Base-by-base conservation (phyloP, 2,113 vertebrate genomes). In the Acinonyx jubatus region DNA sequence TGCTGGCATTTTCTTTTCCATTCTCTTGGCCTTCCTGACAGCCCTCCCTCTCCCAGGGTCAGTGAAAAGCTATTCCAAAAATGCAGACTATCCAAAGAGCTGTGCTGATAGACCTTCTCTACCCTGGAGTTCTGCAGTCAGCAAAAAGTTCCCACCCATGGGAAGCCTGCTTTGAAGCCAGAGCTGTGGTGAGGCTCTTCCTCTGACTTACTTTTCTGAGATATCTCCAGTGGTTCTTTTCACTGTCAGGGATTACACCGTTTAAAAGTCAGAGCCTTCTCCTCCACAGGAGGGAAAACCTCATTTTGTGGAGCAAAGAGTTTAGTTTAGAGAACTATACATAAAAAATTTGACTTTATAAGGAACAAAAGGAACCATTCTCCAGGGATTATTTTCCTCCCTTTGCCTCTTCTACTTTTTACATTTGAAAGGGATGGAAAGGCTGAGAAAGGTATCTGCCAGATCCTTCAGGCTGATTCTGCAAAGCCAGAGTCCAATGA, bases 151-250 rank as follows among this genome's bases (percentile, higher is more conserved):
- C 16, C 23, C 10, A 13, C 19, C 21, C 25, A 9, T 1, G 5
- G 61, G n/a, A 29, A 48, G 21, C 1, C 33, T 36, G 15, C 29
- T 86, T 90, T 41, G 66, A 41, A 0, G 84, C 0, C 8, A n/a
- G 86, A 55, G 55, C 48, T 38, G 4, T 74, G 27, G 38, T 8
- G 21, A 69, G 57, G 14, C 31, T 2, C 50, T 61, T 50, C 1
- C 14, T 65, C 38, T 16, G 21, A 1, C 25, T 63, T 13, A 18
- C 15, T 31, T 33, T 76, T 71, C 31, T 82, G 45, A 66, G 41
- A n/a, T 23, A 1, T 7, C 52, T 68, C 33, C 23, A 41, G 45
- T 15, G n/a, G 52, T 33, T 65, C 36, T 74, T 80, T 68, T 41
- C 21, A 76, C 18, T 68, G 23, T 31, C 31, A 27, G 50, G 31